Evolutionary conservation across 92 coral and sea anemone species (phyloP), one percentile per base, ranked within the genome.

Genomic region (Zoanthus solanderi): DNA sequence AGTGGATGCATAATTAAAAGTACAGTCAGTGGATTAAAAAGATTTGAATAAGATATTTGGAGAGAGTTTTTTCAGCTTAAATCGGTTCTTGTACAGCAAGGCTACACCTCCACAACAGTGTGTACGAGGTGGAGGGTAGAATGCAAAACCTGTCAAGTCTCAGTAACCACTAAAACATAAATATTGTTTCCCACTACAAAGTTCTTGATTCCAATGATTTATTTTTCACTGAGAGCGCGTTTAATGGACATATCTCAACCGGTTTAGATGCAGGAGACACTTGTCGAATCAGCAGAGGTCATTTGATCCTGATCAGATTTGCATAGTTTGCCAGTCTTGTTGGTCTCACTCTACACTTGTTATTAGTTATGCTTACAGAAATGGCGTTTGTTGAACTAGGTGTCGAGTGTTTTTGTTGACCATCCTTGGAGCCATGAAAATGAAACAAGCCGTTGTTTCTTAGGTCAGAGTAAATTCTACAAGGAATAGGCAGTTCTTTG

Each of bases 311-410:
- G 4, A 50, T 78, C 83, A 46, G 16, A 78, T 78, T 78, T 78
- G 69, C 83, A 78, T 46, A 52, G 44, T 63, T 78, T 78, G 83
- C 84, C 44, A 78, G 84, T 44, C 84, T 78, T 78, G 84, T 78
- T 78, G 84, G 42, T 78, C 71, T 78, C 68, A 65, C 84, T 16
- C n/a, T 5, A 48, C 63, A 13, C 63, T 53, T 78, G 83, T 78
- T 78, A 78, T 48, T 29, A 31, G 28, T 53, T 78, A 78, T 52
- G 69, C 42, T 8, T 78, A 78, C 69, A 78, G 42, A 78, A 50
- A 78, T 78, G 42, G 65, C 17, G 65, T 48, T 78, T 78, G 83
- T 78, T 10, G 61, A 78, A 46, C 56, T 34, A 45, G 66, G 31
- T 48, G 61, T 12, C 66, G 31, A 37, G 17, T 78, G 57, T n/a